phyloP scores from a whole-genome alignment of 2,113 vertebrate genomes.

The Odocoileus hemionus region DNA sequence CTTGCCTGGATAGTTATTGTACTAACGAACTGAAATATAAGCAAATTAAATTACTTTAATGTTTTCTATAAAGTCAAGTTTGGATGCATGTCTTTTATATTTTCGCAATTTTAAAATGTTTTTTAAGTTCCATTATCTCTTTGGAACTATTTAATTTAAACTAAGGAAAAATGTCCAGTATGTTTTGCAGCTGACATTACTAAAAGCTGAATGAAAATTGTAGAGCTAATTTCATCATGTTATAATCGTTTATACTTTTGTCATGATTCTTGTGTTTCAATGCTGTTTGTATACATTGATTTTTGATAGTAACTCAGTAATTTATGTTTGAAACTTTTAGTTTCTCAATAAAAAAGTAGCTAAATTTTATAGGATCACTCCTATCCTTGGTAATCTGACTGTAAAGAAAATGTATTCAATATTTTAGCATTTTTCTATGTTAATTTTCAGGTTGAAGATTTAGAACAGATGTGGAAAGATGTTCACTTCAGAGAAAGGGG shows the following conservation, averaged over 20 bases:
- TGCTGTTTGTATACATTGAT: neutral
- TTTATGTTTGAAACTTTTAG: slow-evolving; percentile 22
- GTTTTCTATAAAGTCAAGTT: slow-evolving; percentile 8
- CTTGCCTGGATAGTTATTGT: neutral
- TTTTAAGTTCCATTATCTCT: slow-evolving; percentile 25
- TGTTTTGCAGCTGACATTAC: slow-evolving; percentile 54
- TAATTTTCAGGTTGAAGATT: slow-evolving; percentile 78
- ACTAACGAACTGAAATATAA: slow-evolving; percentile 34
- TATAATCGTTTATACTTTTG: slow-evolving; percentile 36
- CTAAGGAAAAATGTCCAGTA: slow-evolving; percentile 13
- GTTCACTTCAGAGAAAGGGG: slow-evolving; percentile 95
- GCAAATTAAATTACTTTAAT: slow-evolving; percentile 32
- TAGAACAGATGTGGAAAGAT: slow-evolving; percentile 92
- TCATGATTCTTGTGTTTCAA: slow-evolving; percentile 19
- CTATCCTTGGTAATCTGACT: neutral
- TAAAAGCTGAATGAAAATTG: slow-evolving; percentile 66
- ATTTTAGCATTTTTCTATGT: slow-evolving; percentile 32
- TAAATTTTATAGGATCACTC: neutral
- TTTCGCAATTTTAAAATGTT: slow-evolving; percentile 34
- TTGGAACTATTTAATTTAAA: slow-evolving; percentile 68
- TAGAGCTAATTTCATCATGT: slow-evolving; percentile 5
- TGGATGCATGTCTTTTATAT: neutral
- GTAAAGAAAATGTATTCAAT: slow-evolving; percentile 5
- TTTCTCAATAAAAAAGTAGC: slow-evolving; percentile 35
- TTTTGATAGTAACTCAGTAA: slow-evolving; percentile 45